Conservation (phyloP, 2,888 invertebrate species). For the Oligia latruncula region DNA sequence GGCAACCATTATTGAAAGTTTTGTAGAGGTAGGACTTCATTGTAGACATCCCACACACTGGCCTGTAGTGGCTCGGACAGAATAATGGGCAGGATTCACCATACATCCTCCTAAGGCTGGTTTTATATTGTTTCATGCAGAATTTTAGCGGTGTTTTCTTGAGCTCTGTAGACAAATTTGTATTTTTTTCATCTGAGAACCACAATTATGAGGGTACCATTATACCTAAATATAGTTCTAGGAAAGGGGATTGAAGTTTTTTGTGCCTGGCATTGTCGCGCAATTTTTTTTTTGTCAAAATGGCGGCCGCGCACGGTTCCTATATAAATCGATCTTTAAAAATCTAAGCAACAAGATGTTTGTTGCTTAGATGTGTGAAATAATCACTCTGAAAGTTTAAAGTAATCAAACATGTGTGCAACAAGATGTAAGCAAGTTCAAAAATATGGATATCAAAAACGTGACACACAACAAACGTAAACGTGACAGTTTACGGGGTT, state of each 20-base stretch:
- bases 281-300: neutral
- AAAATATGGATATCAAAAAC: too few species aligned
- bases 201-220: too few species aligned
- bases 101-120: conserved; percentile 69
- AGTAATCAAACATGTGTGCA: too few species aligned
- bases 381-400: neutral
- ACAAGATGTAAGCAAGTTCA: too few species aligned
- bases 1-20: conserved; percentile 82
- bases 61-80: conserved; percentile 82
- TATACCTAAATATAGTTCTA: neutral
- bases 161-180: conserved; percentile 68
- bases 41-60: conserved; percentile 81
- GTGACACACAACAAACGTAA: too few species aligned
- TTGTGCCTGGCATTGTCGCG: neutral
- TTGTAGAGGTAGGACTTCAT: conserved; percentile 76
- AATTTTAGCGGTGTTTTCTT: conserved; percentile 73
- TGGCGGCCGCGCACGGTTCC: neutral
- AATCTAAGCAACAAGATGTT: too few species aligned
- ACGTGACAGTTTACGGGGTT: too few species aligned
- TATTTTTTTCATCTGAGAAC: neutral
- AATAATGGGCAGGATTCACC: conserved; percentile 84
- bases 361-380: neutral
- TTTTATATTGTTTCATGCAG: conserved; percentile 72
- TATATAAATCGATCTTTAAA: neutral
- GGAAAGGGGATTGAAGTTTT: neutral